Percentiles rank a stretch among this genome's conserved stretches.
Conservation (phyloP, 1,140 invertebrate species). For the Euglossa dilemma region DNA sequence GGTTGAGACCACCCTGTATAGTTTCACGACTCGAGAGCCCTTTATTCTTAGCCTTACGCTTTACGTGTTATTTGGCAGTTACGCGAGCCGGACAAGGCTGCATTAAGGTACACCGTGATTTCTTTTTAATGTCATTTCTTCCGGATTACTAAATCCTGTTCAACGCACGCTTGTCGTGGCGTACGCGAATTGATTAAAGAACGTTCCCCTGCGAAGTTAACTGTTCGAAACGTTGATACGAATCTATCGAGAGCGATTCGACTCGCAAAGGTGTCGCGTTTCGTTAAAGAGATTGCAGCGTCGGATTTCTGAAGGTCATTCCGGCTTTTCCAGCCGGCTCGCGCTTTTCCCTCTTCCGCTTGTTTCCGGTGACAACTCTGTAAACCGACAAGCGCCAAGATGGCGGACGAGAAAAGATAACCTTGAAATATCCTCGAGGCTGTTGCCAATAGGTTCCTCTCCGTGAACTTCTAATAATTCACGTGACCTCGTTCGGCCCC, state of each 20-base stretch:
- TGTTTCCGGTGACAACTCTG: neutral
- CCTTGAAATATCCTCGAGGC: neutral
- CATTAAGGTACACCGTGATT: neutral
- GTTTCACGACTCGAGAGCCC: neutral
- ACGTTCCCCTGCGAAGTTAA: neutral
- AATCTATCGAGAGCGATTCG: neutral
- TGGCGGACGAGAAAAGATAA: neutral
- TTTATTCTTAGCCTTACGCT: slow-evolving; percentile 9
- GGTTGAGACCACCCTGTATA: neutral
- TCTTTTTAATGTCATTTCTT: slow-evolving; percentile 21
- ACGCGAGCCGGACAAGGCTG: neutral
- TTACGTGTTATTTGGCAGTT: slow-evolving; percentile 37
- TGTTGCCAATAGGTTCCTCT: too few species aligned
- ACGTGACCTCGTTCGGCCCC: neutral
- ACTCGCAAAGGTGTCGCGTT: neutral
- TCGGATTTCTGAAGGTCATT: neutral
- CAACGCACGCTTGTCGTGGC: neutral
- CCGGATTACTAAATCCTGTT: neutral
- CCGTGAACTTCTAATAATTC: neutral
- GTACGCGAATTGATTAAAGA: neutral
- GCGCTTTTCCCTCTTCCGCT: neutral
- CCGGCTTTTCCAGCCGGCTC: neutral
- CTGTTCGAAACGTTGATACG: neutral
- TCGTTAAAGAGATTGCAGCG: neutral
- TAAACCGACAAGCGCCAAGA: neutral